Evolutionary conservation across 2,113 vertebrate genomes (phyloP), one percentile per base, ranked within the genome.

Genomic region (Cebus imitator): DNA sequence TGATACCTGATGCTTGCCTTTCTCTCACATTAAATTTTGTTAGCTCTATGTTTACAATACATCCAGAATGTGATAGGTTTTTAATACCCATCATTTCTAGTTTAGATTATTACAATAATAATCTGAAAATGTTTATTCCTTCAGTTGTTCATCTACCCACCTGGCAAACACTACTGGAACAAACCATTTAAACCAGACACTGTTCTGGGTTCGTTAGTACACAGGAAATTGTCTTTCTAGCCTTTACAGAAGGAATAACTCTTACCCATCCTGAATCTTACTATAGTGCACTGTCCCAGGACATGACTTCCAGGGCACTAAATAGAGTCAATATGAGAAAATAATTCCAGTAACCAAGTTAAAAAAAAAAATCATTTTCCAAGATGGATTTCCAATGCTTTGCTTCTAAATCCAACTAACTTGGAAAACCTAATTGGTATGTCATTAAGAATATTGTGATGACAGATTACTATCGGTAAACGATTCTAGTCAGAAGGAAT

Each of bases 331-430:
- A 70, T 30, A 55, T 14, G 45, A 81, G 45, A 66, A 96, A 90
- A 91, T 90, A 64, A 73, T 95, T 89, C 35, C 27, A 89, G 79
- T 75, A 23, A 58, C 30, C 45, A 75, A 43, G 21, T 92, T 52
- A 64, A 79, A 82, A 55, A 20, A 94, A 88, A 55, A 20, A 94
- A 88, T 70, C 35, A 55, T 78, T 95, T 92, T 87, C 45, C 57
- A 82, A 90, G 43, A 9, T 2, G 14, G 50, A 50, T 78, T 82
- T 95, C 35, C 37, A 95, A 32, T 37, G 27, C 23, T 76, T 84
- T 70, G 43, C n/a, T 90, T 91, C 66, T 80, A 90, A 83, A 91
- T 50, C 81, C 91, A 78, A 86, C 21, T 55, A 92, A 87, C 80
- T 20, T 85, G 73, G 25, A 75, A 57, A 85, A 57, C 7, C 10